Conservation (phyloP, 2,797 vertebrate species). For the Anguilla megastoma region DNA sequence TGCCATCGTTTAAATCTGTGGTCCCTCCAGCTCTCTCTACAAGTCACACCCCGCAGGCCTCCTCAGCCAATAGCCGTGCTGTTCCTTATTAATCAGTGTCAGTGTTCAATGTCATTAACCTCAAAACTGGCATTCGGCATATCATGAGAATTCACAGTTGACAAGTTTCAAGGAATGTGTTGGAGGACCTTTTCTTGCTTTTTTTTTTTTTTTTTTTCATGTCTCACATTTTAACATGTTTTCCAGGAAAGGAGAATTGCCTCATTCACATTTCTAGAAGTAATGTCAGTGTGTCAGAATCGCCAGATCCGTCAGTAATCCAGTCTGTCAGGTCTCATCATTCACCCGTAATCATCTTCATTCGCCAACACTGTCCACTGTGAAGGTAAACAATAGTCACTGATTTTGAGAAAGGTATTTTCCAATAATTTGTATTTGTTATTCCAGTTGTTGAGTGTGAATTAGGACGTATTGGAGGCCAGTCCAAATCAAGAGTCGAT, state of each 20-base stretch:
- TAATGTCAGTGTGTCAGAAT: neutral
- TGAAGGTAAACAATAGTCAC: neutral
- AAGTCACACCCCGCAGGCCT: neutral
- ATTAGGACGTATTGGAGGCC: neutral
- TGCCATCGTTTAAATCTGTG: conserved; percentile 14
- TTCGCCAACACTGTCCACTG: neutral
- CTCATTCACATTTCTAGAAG: neutral
- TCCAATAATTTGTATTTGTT: conserved; percentile 27
- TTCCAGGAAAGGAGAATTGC: neutral
- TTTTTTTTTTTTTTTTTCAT: neutral
- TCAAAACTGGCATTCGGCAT: neutral
- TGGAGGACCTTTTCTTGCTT: neutral
- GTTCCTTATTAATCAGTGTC: neutral
- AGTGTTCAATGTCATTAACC: neutral
- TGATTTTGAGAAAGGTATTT: neutral
- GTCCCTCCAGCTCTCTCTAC: conserved; percentile 19
- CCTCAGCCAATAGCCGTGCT: neutral
- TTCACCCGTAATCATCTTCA: neutral
- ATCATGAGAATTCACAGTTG: neutral
- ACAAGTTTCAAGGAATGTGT: neutral
- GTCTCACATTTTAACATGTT: neutral
- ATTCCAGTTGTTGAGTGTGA: conserved; percentile 29
- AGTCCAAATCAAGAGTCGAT: neutral
- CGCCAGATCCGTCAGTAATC: neutral
- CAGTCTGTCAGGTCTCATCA: neutral